phyloP scores from a whole-genome alignment of 2,113 vertebrate species.

The Strix uralensis region DNA sequence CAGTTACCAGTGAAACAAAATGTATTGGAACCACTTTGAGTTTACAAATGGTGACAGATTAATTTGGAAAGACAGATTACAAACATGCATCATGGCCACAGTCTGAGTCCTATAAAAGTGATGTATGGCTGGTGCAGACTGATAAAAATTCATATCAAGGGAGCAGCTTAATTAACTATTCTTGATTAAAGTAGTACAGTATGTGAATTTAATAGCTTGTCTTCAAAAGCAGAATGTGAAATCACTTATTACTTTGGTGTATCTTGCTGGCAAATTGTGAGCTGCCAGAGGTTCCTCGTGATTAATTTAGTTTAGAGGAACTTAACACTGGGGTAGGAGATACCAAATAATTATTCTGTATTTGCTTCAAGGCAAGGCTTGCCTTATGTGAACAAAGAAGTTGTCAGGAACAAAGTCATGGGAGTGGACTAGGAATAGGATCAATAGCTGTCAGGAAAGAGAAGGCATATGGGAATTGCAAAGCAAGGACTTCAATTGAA shows the following conservation, averaged over 20 bases:
- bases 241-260: slow-evolving; percentile 4
- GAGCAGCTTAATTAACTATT: slow-evolving; percentile 56
- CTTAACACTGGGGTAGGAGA: neutral
- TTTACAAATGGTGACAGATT: slow-evolving; percentile 12
- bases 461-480: neutral
- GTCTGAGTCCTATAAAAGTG: slow-evolving; percentile 14
- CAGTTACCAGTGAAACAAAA: neutral
- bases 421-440: neutral
- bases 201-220: slow-evolving; percentile 52
- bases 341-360: slow-evolving; percentile 14
- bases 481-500: neutral
- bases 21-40: neutral
- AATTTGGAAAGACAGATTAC: slow-evolving; percentile 23
- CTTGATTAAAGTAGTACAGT: slow-evolving; percentile 48
- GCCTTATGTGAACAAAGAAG: neutral
- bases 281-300: neutral
- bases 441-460: neutral
- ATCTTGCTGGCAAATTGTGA: slow-evolving; percentile 17
- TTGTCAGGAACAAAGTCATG: neutral
- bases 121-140: slow-evolving; percentile 26
- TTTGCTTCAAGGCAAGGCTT: neutral
- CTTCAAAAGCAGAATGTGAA: slow-evolving; percentile 36
- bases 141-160: slow-evolving; percentile 37
- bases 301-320: slow-evolving; percentile 38
- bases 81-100: neutral